Base-by-base conservation (phyloP, 2,113 vertebrate species). In the Hiodon tergisus region DNA sequence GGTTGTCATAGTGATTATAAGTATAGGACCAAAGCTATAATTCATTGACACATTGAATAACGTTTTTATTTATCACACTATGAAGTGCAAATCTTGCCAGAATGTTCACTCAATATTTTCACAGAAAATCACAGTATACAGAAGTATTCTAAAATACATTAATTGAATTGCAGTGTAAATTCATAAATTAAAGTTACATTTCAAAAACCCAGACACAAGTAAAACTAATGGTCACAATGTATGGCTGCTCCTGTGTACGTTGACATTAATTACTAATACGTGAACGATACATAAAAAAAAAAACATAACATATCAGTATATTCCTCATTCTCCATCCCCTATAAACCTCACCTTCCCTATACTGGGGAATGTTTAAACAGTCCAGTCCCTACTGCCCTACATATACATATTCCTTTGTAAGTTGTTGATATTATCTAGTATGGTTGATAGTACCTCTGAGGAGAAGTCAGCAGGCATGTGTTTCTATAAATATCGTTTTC, bases 41-140 rank as follows among this genome's bases (percentile, higher is more conserved):
- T 66, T 66, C 31, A 63, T 63, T n/a, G 48, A 66, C 51, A 53
- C 31, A 52, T 14, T 54, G 6, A 58, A 67, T 72, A 71, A 78
- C 58, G 74, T 79, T 11, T 11, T 59, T 57, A 74, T 88, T 88
- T 87, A 85, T 80, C 86, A 78, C 67, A 17, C 76, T 77, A 73
- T 73, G 69, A 84, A 83, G 84, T 72, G 73, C 73, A 71, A 81
- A 75, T 72, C 77, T 69, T 54, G 72, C 78, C 31, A 78, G 65
- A 59, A 71, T 79, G 54, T 69, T 71, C 59, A 79, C 62, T 78
- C 67, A 72, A 47, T 72, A 72, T 80, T 13, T 55, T 74, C 74
- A 87, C 85, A 80, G 75, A 77, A 80, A 81, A 72, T 60, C 79
- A 74, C 75, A 78, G 68, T 72, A 77, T 70, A 82, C 77, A 80